Evolutionary conservation across 1,140 invertebrate species (phyloP), one percentile per base, ranked within the genome.

Genomic region (Paralvinella palmiformis): DNA sequence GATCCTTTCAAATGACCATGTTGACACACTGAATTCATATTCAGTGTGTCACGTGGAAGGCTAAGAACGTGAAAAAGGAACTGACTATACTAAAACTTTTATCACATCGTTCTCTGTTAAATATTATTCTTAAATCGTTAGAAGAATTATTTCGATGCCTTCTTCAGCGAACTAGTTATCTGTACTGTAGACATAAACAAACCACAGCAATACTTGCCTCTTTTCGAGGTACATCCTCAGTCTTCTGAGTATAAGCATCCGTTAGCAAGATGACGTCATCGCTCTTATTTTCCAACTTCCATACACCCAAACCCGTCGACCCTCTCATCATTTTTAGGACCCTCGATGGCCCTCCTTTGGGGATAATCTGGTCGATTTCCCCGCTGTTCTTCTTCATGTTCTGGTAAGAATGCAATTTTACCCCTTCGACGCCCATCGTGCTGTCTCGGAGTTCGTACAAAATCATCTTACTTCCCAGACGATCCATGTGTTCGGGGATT

Each of bases 251-350:
- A 35, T 61, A 65, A 10, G 64, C 64, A 33, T 65, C 64, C 3
- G 64, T 65, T 44, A 65, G 48, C 37, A 57, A 27, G 57, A 65
- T 55, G 24, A 62, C 29, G 31, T 55, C 58, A 33, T 65, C 64
- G 15, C 32, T 44, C 31, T 65, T 65, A 44, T 65, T 65, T 45
- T 65, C 64, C 64, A 65, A 41, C 64, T 65, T 65, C 64, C 64
- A 65, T 15, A 65, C 64, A 10, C 64, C 64, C 10, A 65, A 48
- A 15, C 64, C 64, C 22, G 64, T 65, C 27, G 64, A 65, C 0
- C 64, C 64, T 13, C 64, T 37, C 53, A 65, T 59, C 64, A 65
- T 65, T 37, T 65, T 65, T 15, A 65, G 58, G 27, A 65, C 64
- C n/a, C 64, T 24, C 27, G 64, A 58, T 15, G 57, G 57, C 24